Evolutionary conservation across 2,797 vertebrate species (phyloP).

Genomic region (Hafferia zeledoni): DNA sequence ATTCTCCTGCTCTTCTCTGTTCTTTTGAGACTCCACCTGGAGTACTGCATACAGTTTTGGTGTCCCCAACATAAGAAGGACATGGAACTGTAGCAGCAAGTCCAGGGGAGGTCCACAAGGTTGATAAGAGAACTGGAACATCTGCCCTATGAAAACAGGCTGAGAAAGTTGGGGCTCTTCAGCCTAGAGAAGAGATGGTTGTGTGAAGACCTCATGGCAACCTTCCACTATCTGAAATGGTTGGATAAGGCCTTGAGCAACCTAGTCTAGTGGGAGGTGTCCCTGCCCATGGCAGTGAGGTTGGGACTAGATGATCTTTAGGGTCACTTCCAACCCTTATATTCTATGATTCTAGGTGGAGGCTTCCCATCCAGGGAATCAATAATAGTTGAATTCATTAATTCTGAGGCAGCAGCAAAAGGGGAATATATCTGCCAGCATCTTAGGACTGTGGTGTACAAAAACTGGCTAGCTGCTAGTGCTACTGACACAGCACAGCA

Average conservation of each 20-base stretch:
- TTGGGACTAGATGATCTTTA: neutral
- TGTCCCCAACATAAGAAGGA: neutral
- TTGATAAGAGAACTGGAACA: neutral
- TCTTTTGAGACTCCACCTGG: neutral
- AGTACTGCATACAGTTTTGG: neutral
- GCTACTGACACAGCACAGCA: neutral
- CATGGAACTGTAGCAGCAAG: neutral
- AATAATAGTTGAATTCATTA: neutral
- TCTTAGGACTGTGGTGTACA: neutral
- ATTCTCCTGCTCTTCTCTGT: neutral
- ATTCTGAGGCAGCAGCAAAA: neutral
- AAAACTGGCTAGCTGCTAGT: neutral
- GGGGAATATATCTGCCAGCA: neutral
- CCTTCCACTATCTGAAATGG: neutral
- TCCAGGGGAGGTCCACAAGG: neutral
- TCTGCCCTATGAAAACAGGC: neutral
- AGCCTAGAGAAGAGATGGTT: neutral
- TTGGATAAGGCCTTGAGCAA: neutral
- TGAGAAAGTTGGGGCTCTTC: neutral
- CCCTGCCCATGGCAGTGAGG: rapidly evolving
- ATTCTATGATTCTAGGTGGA: neutral
- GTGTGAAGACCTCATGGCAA: neutral
- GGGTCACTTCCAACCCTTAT: neutral
- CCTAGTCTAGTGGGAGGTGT: neutral
- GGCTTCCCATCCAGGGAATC: neutral